Evolutionary conservation across 1,140 invertebrate genomes (phyloP).

Genomic region (Zaprionus capensis): DNA sequence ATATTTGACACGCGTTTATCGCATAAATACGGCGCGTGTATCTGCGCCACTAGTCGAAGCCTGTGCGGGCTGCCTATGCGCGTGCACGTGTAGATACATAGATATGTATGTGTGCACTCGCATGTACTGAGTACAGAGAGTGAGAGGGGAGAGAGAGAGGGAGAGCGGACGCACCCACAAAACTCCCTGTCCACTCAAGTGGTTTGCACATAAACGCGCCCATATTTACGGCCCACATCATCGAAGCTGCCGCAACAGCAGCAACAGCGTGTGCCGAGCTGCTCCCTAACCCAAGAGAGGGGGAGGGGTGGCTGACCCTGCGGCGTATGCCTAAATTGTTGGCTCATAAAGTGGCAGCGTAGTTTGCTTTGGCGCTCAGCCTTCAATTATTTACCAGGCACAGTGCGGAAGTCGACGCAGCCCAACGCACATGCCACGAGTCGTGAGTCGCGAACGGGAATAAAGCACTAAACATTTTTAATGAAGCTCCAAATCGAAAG

Average conservation of each 20-base stretch:
- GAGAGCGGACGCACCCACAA: neutral
- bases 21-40: conserved; percentile 50
- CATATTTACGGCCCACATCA: conserved; percentile 45
- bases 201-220: conserved; percentile 41
- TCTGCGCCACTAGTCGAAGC: neutral
- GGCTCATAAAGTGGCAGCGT: conserved; percentile 37
- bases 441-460: conserved; percentile 15
- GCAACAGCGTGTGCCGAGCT: neutral
- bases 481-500: conserved; percentile 74
- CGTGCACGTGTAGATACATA: conserved; percentile 2
- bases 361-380: conserved; percentile 33
- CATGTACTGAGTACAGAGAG: conserved; percentile 6
- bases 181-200: conserved; percentile 36
- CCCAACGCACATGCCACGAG: neutral
- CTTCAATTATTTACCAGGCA: conserved; percentile 52
- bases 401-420: neutral
- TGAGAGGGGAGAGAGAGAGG: neutral
- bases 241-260: conserved; percentile 21
- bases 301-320: neutral
- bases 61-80: neutral
- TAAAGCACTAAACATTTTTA: conserved; percentile 74
- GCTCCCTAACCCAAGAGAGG: conserved; percentile 6
- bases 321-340: conserved; percentile 18
- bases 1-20: conserved; percentile 55
- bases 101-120: conserved; percentile 7